Evolutionary conservation across 2,888 invertebrate genomes (phyloP).

Genomic region (Macroteleia sp.): DNA sequence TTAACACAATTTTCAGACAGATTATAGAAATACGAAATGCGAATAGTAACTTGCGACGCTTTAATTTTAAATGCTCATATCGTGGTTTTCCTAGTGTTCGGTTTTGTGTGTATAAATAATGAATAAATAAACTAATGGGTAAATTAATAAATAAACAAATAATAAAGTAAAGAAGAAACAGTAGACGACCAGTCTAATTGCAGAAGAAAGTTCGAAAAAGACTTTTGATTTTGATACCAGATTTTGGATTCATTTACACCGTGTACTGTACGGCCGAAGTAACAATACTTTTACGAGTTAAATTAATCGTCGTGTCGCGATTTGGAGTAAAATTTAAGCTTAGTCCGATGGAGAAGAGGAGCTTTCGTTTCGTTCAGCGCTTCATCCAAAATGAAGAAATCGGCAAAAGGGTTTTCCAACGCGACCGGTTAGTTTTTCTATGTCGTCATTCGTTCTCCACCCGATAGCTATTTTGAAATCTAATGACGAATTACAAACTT

Average conservation of each 20-base stretch:
- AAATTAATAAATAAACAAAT: not conserved
- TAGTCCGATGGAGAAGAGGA: no score
- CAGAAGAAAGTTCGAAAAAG: no score
- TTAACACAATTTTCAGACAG: no score
- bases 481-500: slow-evolving; percentile 57
- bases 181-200: no score
- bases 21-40: no score
- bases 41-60: no score
- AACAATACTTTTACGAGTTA: slow-evolving; percentile 27
- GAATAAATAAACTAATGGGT: not conserved
- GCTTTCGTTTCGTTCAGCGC: no score
- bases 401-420: no score
- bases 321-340: no score
- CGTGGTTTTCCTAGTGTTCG: not conserved
- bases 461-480: slow-evolving; percentile 49
- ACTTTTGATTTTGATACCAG: slow-evolving; percentile 44
- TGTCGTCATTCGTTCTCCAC: slow-evolving; percentile 34
- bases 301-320: slow-evolving; percentile 25
- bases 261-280: no score
- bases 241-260: slow-evolving; percentile 45
- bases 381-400: no score
- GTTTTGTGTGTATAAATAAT: slow-evolving; percentile 3
- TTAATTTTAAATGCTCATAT: no score
- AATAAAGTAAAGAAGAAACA: not conserved
- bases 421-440: slow-evolving; percentile 27